A percentile compares a stretch with the other conserved stretches of the same genome.
These are phyloP conservation scores for Gymnocephalus cernua DNA, from an alignment of 2,113 vertebrate species.

Conservation along the genomic window DNA sequence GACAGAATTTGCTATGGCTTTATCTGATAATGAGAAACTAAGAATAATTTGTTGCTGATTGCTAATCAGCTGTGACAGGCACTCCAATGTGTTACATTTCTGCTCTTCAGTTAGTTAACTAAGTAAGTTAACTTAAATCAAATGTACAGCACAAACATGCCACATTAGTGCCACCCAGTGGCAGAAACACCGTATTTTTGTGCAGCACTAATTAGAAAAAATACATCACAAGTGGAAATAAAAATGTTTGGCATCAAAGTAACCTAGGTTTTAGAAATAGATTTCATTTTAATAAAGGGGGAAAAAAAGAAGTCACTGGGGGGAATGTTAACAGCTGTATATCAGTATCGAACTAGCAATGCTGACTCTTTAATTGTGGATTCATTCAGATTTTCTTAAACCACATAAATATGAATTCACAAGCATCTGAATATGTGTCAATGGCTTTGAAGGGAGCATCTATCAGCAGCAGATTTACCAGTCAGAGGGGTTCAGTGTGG, in stretches of 20 bases:
- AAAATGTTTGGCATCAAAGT: neutral
- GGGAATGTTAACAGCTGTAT: neutral
- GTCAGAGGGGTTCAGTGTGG: conserved; percentile 2
- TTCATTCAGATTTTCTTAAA: conserved; percentile 29
- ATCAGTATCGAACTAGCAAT: neutral
- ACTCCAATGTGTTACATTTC: conserved; percentile 11
- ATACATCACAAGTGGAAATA: neutral
- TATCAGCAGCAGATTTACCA: conserved; percentile 35
- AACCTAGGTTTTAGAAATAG: neutral
- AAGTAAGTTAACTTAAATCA: neutral
- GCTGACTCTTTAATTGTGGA: conserved; percentile 5
- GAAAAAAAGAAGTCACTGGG: neutral
- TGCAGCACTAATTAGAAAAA: conserved; percentile 8
- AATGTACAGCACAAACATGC: conserved; percentile 30
- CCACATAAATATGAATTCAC: conserved; percentile 24
- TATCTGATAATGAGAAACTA: conserved; percentile 3
- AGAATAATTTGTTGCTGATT: neutral
- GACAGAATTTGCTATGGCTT: conserved; percentile 53
- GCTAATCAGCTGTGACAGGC: neutral
- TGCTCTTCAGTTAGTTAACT: neutral
- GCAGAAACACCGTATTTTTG: conserved; percentile 45
- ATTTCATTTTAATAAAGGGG: neutral
- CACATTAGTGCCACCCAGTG: conserved; percentile 51
- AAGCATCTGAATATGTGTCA: conserved; percentile 42
- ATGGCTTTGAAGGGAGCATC: conserved; percentile 45